phyloP scores from a whole-genome alignment of 2,113 vertebrate species.

The Etia nguti region DNA sequence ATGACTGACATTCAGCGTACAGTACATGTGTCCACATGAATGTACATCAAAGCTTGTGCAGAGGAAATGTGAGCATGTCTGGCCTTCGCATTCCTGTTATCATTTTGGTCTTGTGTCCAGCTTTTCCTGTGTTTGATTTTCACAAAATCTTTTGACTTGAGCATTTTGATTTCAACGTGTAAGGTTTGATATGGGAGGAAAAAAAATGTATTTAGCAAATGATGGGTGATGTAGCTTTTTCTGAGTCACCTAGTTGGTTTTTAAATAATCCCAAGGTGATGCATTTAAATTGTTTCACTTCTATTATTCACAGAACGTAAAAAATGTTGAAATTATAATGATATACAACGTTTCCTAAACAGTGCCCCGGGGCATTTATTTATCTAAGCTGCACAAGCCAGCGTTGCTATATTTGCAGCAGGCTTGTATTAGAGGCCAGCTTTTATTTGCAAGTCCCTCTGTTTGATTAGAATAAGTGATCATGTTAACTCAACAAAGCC shows the following conservation, averaged over 20 bases:
- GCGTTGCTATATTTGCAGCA: background rate
- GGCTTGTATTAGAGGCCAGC: background rate
- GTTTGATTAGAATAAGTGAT: background rate
- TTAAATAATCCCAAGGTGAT: background rate
- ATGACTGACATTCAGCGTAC: conserved; percentile 6
- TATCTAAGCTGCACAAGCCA: background rate
- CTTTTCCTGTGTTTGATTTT: background rate
- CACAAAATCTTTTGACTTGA: background rate
- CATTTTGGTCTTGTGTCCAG: background rate
- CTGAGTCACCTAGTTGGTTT: background rate
- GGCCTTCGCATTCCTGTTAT: background rate
- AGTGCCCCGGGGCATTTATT: background rate
- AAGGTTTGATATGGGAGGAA: background rate
- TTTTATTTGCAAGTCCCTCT: background rate
- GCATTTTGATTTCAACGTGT: background rate
- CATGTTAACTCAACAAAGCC: background rate
- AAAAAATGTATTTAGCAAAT: background rate
- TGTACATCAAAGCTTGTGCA: background rate
- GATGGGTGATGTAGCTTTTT: background rate
- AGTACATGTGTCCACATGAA: background rate
- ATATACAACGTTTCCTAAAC: background rate
- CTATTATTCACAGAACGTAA: background rate
- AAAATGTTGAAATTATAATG: background rate
- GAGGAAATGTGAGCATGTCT: background rate
- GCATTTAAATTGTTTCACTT: background rate